Conservation (phyloP, 2,888 invertebrate genomes). For the Drosophila gaucha region DNA sequence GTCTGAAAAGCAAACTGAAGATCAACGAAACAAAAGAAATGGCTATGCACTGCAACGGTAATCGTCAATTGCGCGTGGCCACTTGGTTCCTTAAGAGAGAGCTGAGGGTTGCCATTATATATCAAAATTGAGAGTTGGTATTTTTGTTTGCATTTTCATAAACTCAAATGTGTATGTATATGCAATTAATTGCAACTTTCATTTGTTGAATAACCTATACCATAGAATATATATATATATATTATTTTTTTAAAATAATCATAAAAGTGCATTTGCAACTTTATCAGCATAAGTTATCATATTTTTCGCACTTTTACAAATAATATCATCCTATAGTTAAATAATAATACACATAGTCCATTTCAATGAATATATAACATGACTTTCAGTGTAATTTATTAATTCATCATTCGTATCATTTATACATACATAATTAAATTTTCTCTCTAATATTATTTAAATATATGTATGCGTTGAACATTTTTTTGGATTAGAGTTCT, state of each 20-base stretch:
- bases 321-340: too few relatives aligned
- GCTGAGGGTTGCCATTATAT: neutral
- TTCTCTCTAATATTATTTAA: constrained; percentile 48
- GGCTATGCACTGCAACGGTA: constrained; percentile 20
- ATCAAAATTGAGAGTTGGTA: neutral
- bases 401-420: constrained; percentile 52
- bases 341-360: neutral
- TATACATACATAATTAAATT: constrained; percentile 57
- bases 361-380: constrained; percentile 48
- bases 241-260: too few relatives aligned
- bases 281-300: too few relatives aligned
- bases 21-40: neutral
- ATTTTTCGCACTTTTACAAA: too few relatives aligned
- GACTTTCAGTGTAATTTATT: constrained; percentile 61
- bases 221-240: too few relatives aligned
- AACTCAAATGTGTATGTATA: too few relatives aligned
- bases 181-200: too few relatives aligned
- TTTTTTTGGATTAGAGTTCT: constrained; percentile 48
- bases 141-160: neutral
- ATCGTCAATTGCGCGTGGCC: neutral
- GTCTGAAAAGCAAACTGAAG: neutral
- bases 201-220: too few relatives aligned
- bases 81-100: neutral
- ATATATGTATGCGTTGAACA: constrained; percentile 56
- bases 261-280: too few relatives aligned